A percentile compares a stretch with the other conserved stretches of the same genome.
These are phyloP conservation scores for Xiphydria camelus DNA, from an alignment of 2,888 invertebrate species.

Conservation along the genomic window DNA sequence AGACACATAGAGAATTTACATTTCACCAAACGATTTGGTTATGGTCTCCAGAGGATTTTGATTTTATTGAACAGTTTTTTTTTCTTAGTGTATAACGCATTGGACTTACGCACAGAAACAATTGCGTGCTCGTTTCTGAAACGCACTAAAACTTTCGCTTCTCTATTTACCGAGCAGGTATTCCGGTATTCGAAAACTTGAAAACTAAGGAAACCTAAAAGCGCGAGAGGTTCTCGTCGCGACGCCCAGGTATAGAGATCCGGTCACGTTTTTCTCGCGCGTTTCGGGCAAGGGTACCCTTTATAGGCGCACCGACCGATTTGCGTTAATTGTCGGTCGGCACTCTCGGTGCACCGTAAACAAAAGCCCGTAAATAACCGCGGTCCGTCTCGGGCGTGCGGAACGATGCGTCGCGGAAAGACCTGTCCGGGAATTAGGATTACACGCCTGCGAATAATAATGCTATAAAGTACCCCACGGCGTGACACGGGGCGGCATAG, in stretches of 20 bases:
- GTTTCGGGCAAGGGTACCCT: too few relatives aligned
- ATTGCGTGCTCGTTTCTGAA: too few relatives aligned
- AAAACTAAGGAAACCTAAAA: too few relatives aligned
- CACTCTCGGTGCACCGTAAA: slow-evolving; percentile 19
- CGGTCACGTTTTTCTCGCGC: too few relatives aligned
- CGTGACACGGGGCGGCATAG: slow-evolving; percentile 27
- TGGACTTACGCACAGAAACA: too few relatives aligned
- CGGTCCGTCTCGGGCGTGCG: not conserved
- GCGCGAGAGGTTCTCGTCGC: not conserved
- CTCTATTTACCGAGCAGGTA: not conserved
- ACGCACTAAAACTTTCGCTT: too few relatives aligned
- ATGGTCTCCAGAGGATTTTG: too few relatives aligned
- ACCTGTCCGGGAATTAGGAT: slow-evolving; percentile 41
- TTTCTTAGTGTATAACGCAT: too few relatives aligned
- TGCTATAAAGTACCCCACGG: slow-evolving; percentile 33
- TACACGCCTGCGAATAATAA: slow-evolving; percentile 43
- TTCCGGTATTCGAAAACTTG: slow-evolving; percentile 1
- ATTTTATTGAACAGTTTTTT: too few relatives aligned
- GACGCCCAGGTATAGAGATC: not conserved
- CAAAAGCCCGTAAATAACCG: slow-evolving; percentile 23
- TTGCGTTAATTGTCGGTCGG: slow-evolving; percentile 26
- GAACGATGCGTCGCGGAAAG: slow-evolving; percentile 7
- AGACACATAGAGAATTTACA: too few relatives aligned
- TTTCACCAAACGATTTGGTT: too few relatives aligned
- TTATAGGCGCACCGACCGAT: too few relatives aligned